Evolutionary conservation across 1,140 invertebrate genomes (phyloP).

Genomic region (Psilanteris sp.): DNA sequence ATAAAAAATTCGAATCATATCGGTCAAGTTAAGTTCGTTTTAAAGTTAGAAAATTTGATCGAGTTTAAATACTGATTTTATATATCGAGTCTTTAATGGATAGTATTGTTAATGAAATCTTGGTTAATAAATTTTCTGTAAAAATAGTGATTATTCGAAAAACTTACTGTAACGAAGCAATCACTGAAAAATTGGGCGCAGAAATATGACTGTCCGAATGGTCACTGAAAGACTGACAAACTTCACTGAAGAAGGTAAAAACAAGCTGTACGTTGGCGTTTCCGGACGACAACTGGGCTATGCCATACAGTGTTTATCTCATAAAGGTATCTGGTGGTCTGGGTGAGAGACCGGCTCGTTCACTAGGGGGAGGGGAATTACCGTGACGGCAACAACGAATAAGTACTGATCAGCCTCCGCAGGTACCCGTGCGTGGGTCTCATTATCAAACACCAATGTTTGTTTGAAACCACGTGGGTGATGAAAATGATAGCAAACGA

Average conservation of each 20-base stretch:
- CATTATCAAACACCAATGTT: constrained; percentile 38
- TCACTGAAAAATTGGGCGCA: constrained; percentile 16
- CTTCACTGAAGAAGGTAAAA: constrained; percentile 51
- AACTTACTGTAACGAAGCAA: constrained; percentile 7
- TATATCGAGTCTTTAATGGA: too few relatives aligned
- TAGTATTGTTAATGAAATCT: too few relatives aligned
- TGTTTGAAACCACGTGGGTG: constrained; percentile 35
- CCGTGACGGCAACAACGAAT: constrained; percentile 39
- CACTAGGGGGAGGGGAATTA: constrained; percentile 41
- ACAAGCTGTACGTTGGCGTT: constrained; percentile 65
- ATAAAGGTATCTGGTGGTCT: constrained; percentile 69
- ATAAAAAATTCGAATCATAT: too few relatives aligned
- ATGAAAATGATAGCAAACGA: constrained; percentile 30
- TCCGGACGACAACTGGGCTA: constrained; percentile 70
- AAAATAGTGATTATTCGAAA: neutral
- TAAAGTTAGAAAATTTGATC: too few relatives aligned
- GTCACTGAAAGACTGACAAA: constrained; percentile 56
- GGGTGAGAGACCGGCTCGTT: constrained; percentile 55
- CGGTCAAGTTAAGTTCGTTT: too few relatives aligned
- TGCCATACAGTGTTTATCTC: constrained; percentile 70
- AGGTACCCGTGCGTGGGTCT: constrained; percentile 44
- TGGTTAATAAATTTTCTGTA: neutral
- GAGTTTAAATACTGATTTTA: too few relatives aligned
- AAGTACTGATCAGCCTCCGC: constrained; percentile 48
- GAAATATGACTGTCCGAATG: constrained; percentile 36